Base-by-base conservation (phyloP, 23 tunicate genomes). In the Halocynthia roretzi region DNA sequence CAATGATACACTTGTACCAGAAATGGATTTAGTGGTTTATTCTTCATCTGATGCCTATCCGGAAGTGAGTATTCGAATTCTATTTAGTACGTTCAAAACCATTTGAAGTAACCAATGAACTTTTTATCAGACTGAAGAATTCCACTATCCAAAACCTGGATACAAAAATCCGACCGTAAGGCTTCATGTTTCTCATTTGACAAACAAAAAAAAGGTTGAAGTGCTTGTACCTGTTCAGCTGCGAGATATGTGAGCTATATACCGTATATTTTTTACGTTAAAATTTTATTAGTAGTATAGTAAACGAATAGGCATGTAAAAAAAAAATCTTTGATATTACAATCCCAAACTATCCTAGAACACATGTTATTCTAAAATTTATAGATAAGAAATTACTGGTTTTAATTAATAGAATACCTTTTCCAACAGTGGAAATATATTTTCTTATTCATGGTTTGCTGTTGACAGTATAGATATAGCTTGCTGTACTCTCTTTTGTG, bases 91-190 rank as follows among this genome's bases (percentile, higher is more conserved):
- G 71, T 67, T 1, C 15, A 17, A 15, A 56, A 48, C 5, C 56
- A 15, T 65, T 17, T 1, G 4, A 17, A 50, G 5, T 67, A 21
- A 21, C 12, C 23, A 12, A 67, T 17, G 49, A 12, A 50, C 15
- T 67, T 67, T 22, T 52, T 74, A 20, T 54, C 63, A 74, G 78
- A 56, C 56, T 10, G 78, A 74, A 74, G 19, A 14, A 19, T 22
- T 74, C 11, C 55, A 74, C 5, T 74, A 74, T 54, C 78, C 78
- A 11, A 74, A 74, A 56, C 8, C 78, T 8, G 78, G 78, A 10
- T 74, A 74, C 21, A 54, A 12, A 54, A 74, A 74, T 56, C 78
- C 78, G 5, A 54, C 15, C 8, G 78, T 56, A 0, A 54, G 20
- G 14, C 5, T 74, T 12, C 51, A 50, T 18, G 31, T 74, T 0